Percentiles rank a stretch among this genome's conserved stretches.
phyloP scores from a whole-genome alignment of 2,113 vertebrate species.

The Carassius gibelio region DNA sequence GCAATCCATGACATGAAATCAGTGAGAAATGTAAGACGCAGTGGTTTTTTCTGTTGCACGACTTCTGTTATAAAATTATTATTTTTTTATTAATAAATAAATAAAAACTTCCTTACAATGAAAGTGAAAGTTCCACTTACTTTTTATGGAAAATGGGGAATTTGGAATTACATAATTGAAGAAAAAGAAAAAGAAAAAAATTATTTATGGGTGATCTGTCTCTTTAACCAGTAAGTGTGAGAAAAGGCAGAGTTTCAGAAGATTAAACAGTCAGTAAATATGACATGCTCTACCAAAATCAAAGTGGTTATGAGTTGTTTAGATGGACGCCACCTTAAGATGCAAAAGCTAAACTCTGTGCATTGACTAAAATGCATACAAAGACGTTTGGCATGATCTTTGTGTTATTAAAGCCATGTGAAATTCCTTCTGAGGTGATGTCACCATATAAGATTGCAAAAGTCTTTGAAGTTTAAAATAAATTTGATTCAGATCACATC shows the following conservation, averaged over 20 bases:
- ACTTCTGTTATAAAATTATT: background rate
- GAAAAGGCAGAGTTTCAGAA: background rate
- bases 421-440: constrained; percentile 14
- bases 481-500: constrained; percentile 38
- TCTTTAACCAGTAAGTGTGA: background rate
- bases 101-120: background rate
- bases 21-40: background rate
- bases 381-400: constrained; percentile 17
- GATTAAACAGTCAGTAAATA: background rate
- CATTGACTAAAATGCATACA: constrained; percentile 4
- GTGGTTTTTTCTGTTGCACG: background rate
- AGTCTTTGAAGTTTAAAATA: constrained; percentile 53
- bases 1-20: constrained; percentile 12
- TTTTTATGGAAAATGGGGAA: background rate
- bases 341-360: background rate
- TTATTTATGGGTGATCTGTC: background rate
- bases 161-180: background rate
- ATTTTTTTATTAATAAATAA: background rate
- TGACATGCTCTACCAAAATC: background rate
- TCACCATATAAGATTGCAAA: constrained; percentile 16
- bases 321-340: background rate
- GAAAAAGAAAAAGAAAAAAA: background rate
- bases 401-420: constrained; percentile 5
- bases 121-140: background rate
- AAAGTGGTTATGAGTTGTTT: no score